phyloP scores from a whole-genome alignment of 2,797 vertebrate genomes.

The Ceryle rudis region DNA sequence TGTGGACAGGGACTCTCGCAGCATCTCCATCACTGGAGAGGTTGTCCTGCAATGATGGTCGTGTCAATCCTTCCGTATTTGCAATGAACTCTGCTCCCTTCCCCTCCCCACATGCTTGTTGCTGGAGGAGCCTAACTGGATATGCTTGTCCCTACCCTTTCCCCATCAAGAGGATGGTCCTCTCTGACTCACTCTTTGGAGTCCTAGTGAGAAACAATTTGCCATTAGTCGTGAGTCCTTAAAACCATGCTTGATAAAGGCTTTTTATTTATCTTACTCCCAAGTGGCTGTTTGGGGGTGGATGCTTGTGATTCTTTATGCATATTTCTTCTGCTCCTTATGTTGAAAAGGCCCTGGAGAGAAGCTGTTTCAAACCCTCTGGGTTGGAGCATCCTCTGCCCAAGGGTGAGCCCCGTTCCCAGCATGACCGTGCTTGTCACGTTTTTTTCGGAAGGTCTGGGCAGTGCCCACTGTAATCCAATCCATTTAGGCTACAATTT shows the following conservation, averaged over 20 bases:
- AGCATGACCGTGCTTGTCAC: accelerated
- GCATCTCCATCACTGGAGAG: not conserved
- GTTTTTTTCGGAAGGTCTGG: not conserved
- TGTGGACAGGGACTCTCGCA: not conserved
- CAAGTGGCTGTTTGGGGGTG: not conserved
- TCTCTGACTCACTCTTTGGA: accelerated
- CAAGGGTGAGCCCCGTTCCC: accelerated
- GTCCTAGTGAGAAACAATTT: not conserved
- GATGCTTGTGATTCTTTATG: not conserved
- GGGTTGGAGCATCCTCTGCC: not conserved
- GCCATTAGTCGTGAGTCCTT: not conserved
- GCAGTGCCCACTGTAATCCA: not conserved
- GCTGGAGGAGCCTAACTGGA: not conserved
- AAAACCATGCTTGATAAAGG: not conserved
- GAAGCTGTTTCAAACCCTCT: not conserved
- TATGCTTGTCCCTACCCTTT: not conserved
- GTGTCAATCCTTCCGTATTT: accelerated
- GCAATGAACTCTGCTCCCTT: not conserved
- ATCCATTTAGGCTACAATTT: not conserved
- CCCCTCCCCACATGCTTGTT: not conserved
- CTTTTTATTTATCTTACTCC: not conserved
- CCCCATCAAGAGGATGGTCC: accelerated
- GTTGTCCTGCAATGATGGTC: accelerated
- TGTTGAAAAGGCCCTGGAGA: not conserved
- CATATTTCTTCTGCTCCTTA: not conserved